phyloP scores from a whole-genome alignment of 1,140 invertebrate genomes.

The Aphelenchoides fujianensis region DNA sequence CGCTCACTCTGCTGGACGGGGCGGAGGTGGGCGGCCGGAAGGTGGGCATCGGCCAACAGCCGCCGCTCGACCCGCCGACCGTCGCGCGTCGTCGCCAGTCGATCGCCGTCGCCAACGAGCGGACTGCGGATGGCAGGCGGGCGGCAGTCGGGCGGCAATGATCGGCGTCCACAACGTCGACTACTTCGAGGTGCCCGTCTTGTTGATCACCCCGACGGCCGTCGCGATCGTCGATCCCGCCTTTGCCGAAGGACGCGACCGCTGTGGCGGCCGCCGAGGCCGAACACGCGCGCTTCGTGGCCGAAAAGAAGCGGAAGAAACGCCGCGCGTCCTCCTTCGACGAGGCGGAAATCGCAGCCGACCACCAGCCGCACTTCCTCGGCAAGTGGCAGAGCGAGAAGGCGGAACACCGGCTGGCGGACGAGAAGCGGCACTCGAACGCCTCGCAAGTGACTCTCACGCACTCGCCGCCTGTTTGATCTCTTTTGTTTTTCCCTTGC shows the following conservation, averaged over 20 bases:
- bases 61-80: too few relatives aligned
- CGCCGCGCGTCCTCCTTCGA: background rate
- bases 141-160: background rate
- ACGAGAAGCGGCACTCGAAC: background rate
- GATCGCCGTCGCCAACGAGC: too few relatives aligned
- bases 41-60: too few relatives aligned
- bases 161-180: conserved; percentile 15
- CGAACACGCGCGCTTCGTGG: background rate
- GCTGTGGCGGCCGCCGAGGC: background rate
- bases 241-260: conserved; percentile 14
- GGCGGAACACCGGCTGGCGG: background rate
- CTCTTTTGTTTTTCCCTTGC: too few relatives aligned
- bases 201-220: conserved; percentile 30
- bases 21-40: too few relatives aligned
- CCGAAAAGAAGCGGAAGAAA: too few relatives aligned
- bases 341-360: background rate
- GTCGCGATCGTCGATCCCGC: conserved; percentile 37
- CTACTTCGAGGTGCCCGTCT: conserved; percentile 26
- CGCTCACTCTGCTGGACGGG: background rate
- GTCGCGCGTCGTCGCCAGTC: background rate
- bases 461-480: too few relatives aligned
- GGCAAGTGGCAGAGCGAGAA: background rate
- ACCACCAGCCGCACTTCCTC: background rate
- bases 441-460: too few relatives aligned
- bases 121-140: background rate